phyloP scores from a whole-genome alignment of 2,888 invertebrate genomes.

The Xestia rhomboidea region DNA sequence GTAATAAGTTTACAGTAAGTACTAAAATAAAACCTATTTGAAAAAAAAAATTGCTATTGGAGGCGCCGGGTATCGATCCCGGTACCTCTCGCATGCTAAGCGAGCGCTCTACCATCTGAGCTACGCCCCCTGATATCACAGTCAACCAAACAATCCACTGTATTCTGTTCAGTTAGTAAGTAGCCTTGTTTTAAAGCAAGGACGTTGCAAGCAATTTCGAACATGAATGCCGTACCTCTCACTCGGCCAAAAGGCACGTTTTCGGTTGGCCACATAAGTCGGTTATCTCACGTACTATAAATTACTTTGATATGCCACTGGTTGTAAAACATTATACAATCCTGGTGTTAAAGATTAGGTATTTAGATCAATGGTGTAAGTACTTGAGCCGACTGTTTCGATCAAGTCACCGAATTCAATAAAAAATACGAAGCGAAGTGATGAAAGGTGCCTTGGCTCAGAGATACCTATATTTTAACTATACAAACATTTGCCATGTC shows the following conservation, averaged over 20 bases:
- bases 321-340: slow-evolving; percentile 41
- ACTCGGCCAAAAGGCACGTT: slow-evolving; percentile 44
- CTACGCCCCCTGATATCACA: slow-evolving; percentile 79
- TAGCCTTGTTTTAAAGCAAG: slow-evolving; percentile 25
- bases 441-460: background rate
- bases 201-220: slow-evolving; percentile 22
- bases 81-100: slow-evolving; percentile 90
- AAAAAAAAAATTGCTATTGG: background rate
- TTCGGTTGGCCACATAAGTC: slow-evolving; percentile 16
- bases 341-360: slow-evolving; percentile 43
- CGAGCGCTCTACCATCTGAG: slow-evolving; percentile 88
- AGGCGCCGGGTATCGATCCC: slow-evolving; percentile 88
- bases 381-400: background rate
- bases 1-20: slow-evolving; percentile 11
- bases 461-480: background rate
- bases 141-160: background rate
- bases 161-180: slow-evolving; percentile 23
- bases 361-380: background rate
- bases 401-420: background rate
- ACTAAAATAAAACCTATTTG: slow-evolving; percentile 12
- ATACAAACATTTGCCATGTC: background rate
- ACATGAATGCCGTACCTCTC: slow-evolving; percentile 45
- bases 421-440: background rate
- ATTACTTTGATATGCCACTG: slow-evolving; percentile 45
- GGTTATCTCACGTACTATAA: slow-evolving; percentile 55